Evolutionary conservation across 2,113 vertebrate genomes (phyloP).

Genomic region (Butorides virescens): DNA sequence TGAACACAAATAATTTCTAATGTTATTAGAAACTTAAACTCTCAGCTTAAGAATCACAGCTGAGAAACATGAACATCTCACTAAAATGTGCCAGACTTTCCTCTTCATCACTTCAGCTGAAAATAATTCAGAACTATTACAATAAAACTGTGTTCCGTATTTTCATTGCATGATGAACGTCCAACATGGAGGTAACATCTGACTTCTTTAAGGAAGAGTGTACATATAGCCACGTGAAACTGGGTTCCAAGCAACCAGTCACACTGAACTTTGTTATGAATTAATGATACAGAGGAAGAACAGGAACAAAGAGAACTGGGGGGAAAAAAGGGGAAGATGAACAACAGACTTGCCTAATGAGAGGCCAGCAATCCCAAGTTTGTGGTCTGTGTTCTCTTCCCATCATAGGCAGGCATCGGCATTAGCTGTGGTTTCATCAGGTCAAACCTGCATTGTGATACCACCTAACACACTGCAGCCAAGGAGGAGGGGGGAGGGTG

Average conservation of each 20-base stretch:
- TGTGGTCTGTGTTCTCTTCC: background rate
- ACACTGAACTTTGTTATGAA: background rate
- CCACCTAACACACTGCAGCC: background rate
- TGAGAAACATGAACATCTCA: background rate
- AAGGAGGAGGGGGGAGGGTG: fast-evolving
- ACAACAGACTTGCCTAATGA: background rate
- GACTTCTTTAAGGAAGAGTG: background rate
- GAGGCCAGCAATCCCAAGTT: background rate
- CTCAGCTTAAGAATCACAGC: background rate
- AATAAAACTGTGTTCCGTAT: background rate
- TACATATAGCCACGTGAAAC: background rate
- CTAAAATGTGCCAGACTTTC: background rate
- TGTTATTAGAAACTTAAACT: background rate
- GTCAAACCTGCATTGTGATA: background rate
- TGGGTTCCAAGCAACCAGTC: background rate
- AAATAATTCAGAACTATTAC: background rate
- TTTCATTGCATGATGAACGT: background rate
- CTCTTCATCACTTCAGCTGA: background rate
- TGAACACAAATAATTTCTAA: background rate
- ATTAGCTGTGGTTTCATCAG: background rate
- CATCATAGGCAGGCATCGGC: background rate
- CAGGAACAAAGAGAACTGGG: background rate
- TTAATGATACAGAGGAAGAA: background rate
- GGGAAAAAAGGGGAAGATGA: background rate
- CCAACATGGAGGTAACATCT: background rate